These are phyloP conservation scores for Cetonia aurata DNA, from an alignment of 2,888 invertebrate species.

Conservation along the genomic window DNA sequence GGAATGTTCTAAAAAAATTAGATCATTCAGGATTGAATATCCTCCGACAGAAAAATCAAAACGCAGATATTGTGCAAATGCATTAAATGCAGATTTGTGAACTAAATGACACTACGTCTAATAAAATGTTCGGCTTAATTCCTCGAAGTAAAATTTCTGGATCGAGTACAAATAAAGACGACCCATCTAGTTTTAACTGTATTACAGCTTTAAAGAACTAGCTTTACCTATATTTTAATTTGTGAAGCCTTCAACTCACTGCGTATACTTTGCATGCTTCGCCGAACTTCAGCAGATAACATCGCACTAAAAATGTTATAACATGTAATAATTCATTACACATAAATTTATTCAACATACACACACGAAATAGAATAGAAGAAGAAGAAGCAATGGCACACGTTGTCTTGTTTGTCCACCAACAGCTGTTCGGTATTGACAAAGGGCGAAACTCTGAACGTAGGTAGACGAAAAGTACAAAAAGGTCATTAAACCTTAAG, in stretches of 20 bases:
- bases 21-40: too few species aligned
- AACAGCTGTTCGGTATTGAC: conserved; percentile 48
- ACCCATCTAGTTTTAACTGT: too few species aligned
- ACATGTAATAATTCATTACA: conserved; percentile 13
- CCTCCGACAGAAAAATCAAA: too few species aligned
- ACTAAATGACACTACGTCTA: too few species aligned
- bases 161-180: too few species aligned
- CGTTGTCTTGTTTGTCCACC: conserved; percentile 26
- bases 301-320: neutral
- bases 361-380: conserved; percentile 9
- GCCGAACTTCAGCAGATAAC: conserved; percentile 3
- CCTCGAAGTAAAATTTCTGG: too few species aligned
- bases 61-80: too few species aligned
- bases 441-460: conserved; percentile 43
- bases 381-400: conserved; percentile 38
- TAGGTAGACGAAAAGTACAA: conserved; percentile 44
- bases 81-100: too few species aligned
- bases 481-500: conserved; percentile 45
- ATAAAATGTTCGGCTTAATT: too few species aligned
- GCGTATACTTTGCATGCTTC: neutral
- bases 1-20: too few species aligned
- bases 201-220: too few species aligned
- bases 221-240: too few species aligned
- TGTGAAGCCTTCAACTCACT: neutral
- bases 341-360: conserved; percentile 6